A percentile compares a stretch with the other conserved stretches of the same genome.
These are phyloP conservation scores for Bergia puertoricense DNA, from an alignment of 92 coral and sea anemone species.

Conservation along the genomic window DNA sequence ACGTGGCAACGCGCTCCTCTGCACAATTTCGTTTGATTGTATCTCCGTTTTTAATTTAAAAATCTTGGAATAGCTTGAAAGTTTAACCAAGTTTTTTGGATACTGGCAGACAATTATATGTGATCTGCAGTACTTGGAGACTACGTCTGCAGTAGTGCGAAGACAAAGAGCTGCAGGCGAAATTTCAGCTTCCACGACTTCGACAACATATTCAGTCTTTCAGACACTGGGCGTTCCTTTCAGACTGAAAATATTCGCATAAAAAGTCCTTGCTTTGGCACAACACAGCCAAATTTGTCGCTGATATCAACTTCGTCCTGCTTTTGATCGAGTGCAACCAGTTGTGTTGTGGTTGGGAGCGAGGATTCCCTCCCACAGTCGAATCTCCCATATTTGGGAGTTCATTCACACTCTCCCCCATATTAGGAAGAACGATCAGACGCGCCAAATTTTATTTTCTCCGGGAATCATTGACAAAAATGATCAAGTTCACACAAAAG, in stretches of 20 bases:
- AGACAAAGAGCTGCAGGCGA: background rate
- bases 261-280: background rate
- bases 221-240: background rate
- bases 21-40: no score
- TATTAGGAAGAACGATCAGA: slow-evolving; percentile 68
- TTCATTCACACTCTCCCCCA: slow-evolving; percentile 50
- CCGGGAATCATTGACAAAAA: background rate
- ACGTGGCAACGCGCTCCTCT: background rate
- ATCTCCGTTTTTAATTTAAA: no score
- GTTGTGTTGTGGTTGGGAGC: background rate
- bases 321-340: background rate
- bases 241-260: background rate
- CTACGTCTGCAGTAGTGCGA: background rate
- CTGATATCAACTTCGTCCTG: background rate
- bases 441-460: slow-evolving; percentile 66
- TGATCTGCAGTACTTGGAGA: background rate
- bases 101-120: background rate
- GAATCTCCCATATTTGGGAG: slow-evolving; percentile 80
- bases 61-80: background rate
- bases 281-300: background rate
- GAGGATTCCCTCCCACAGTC: slow-evolving; percentile 27
- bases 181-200: background rate
- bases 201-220: background rate
- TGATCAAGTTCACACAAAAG: background rate
- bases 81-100: background rate